A percentile compares a stretch with the other conserved stretches of the same genome.
Evolutionary conservation across 2,113 vertebrate genomes (phyloP).

Genomic region (Arizona elegans): DNA sequence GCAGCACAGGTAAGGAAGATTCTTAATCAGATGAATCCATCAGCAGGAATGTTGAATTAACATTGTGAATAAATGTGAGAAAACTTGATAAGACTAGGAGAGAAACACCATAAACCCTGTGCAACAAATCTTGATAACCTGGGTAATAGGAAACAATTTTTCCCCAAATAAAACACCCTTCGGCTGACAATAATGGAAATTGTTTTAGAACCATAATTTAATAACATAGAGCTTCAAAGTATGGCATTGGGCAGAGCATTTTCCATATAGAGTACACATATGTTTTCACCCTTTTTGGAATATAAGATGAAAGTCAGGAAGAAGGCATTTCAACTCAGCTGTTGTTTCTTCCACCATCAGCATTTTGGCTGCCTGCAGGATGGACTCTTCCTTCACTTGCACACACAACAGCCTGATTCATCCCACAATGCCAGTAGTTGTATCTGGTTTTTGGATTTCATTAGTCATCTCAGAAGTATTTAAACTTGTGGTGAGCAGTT

Average conservation of each 20-base stretch:
- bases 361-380: slow-evolving; percentile 41
- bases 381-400: slow-evolving; percentile 34
- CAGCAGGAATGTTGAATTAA: fast-evolving
- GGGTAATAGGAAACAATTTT: neutral
- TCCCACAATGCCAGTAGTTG: slow-evolving; percentile 44
- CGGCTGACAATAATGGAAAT: neutral
- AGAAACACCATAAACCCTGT: neutral
- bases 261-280: slow-evolving; percentile 10
- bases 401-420: slow-evolving; percentile 61
- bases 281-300: neutral
- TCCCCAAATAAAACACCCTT: slow-evolving; percentile 17
- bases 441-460: slow-evolving; percentile 67
- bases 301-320: slow-evolving; percentile 7
- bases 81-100: neutral
- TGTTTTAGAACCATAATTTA: neutral
- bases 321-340: slow-evolving; percentile 58
- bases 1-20: neutral
- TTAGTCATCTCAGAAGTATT: slow-evolving; percentile 60
- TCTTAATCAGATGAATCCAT: neutral
- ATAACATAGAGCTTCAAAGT: slow-evolving; percentile 24
- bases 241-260: neutral
- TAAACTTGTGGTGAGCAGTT: slow-evolving; percentile 55
- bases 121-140: neutral
- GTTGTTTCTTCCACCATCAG: neutral
- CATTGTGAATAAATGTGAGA: slow-evolving; percentile 25